Conservation (phyloP, 2,888 invertebrate genomes). For the Leptopilina myrica region DNA sequence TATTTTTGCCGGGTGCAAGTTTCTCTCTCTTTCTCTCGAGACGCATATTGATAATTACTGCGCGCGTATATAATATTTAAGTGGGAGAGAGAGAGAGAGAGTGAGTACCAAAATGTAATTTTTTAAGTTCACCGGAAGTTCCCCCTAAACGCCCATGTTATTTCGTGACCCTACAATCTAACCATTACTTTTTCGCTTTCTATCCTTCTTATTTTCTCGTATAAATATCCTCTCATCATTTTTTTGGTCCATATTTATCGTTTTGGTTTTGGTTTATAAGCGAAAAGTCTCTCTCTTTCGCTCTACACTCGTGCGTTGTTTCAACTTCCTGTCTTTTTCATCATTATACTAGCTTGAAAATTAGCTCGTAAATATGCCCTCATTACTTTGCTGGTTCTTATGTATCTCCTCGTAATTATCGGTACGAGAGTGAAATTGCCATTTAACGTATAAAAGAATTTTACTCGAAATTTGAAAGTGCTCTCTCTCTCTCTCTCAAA, state of each 20-base stretch:
- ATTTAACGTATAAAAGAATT: neutral
- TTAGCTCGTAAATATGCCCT: slow-evolving; percentile 64
- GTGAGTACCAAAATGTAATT: slow-evolving; percentile 34
- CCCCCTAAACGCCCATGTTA: slow-evolving; percentile 57
- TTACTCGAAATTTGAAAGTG: neutral
- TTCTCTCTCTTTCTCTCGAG: slow-evolving; percentile 10
- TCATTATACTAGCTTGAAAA: slow-evolving; percentile 58
- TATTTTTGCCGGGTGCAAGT: slow-evolving; percentile 25
- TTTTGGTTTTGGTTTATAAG: too few species aligned
- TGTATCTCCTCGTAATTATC: slow-evolving; percentile 61
- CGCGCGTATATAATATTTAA: neutral
- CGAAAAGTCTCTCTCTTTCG: neutral
- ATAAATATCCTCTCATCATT: slow-evolving; percentile 43
- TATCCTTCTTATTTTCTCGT: slow-evolving; percentile 43
- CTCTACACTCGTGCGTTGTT: slow-evolving; percentile 43
- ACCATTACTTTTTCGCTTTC: slow-evolving; percentile 11
- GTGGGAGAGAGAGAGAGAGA: neutral
- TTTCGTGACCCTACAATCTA: slow-evolving; percentile 51
- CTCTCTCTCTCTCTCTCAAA: neutral
- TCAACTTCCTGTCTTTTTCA: slow-evolving; percentile 42
- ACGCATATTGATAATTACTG: slow-evolving; percentile 30
- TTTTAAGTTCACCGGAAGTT: slow-evolving; percentile 54
- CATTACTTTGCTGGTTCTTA: slow-evolving; percentile 52
- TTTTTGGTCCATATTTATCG: slow-evolving; percentile 40
- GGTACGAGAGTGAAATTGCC: slow-evolving; percentile 43